Evolutionary conservation across 2,888 invertebrate genomes (phyloP).

Genomic region (Drosophila engyochracea): DNA sequence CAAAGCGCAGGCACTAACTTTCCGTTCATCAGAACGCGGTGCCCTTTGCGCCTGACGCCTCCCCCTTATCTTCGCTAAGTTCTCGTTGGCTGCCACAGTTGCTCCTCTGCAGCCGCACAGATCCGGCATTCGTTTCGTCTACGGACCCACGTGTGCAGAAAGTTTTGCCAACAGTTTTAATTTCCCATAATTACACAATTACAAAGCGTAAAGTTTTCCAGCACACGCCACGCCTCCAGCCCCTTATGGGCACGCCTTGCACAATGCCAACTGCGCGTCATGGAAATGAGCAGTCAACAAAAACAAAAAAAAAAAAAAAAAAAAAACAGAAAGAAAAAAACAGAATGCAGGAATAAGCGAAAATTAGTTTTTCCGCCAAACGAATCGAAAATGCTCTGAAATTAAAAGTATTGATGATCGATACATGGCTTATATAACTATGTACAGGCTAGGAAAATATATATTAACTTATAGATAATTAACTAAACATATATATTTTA

Average conservation of each 20-base stretch:
- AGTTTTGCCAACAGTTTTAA: slow-evolving; percentile 81
- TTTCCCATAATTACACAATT: slow-evolving; percentile 82
- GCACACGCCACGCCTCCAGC: slow-evolving; percentile 72
- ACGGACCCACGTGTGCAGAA: slow-evolving; percentile 74
- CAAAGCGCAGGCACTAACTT: slow-evolving; percentile 62
- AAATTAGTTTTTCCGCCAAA: slow-evolving; percentile 39
- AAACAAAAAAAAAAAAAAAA: slow-evolving; percentile 31
- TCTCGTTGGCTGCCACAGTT: neutral
- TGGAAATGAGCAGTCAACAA: slow-evolving; percentile 78
- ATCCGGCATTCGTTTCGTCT: slow-evolving; percentile 31
- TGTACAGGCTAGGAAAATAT: too few species aligned
- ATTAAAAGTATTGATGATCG: neutral
- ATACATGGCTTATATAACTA: neutral
- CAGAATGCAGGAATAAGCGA: slow-evolving; percentile 34
- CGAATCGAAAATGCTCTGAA: slow-evolving; percentile 49
- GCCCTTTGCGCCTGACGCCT: neutral
- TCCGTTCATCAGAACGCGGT: slow-evolving; percentile 34
- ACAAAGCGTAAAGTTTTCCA: slow-evolving; percentile 81
- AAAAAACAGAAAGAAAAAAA: slow-evolving; percentile 17
- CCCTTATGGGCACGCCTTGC: slow-evolving; percentile 56
- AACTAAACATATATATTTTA: neutral
- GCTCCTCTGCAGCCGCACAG: slow-evolving; percentile 1
- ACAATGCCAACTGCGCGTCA: slow-evolving; percentile 81
- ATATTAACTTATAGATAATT: neutral
- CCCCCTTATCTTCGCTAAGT: neutral